Conservation (phyloP, 1,140 invertebrate species). For the Planococcus citri region DNA sequence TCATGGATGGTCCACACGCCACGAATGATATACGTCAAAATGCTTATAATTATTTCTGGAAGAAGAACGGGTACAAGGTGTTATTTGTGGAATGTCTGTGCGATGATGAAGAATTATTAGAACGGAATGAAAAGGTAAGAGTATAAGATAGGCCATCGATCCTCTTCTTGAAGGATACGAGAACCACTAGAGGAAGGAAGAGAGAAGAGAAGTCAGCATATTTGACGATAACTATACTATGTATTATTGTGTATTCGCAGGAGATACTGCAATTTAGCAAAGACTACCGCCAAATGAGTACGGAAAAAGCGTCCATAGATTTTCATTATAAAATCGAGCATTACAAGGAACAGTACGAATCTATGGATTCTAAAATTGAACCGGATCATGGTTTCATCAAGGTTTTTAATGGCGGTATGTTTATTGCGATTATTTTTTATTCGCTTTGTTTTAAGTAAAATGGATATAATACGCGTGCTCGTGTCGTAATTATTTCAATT, state of each 20-base stretch:
- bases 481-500: neutral
- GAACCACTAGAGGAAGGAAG: no score
- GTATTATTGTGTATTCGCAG: constrained; percentile 33
- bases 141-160: neutral
- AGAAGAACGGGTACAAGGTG: constrained; percentile 65
- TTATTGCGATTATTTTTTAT: no score
- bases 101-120: constrained; percentile 64
- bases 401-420: constrained; percentile 51
- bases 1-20: constrained; percentile 88
- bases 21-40: constrained; percentile 63
- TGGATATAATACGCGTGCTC: neutral
- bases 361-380: constrained; percentile 46
- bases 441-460: neutral
- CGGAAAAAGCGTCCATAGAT: constrained; percentile 62
- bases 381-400: constrained; percentile 46
- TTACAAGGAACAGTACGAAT: constrained; percentile 68
- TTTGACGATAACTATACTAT: neutral
- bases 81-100: constrained; percentile 89
- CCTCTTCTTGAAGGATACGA: no score
- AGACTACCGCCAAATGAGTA: constrained; percentile 71
- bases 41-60: constrained; percentile 58
- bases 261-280: constrained; percentile 83
- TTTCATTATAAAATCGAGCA: constrained; percentile 72
- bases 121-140: constrained; percentile 65
- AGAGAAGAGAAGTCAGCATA: neutral